Conservation (phyloP, 2,113 vertebrate species). For the Cynocephalus volans region DNA sequence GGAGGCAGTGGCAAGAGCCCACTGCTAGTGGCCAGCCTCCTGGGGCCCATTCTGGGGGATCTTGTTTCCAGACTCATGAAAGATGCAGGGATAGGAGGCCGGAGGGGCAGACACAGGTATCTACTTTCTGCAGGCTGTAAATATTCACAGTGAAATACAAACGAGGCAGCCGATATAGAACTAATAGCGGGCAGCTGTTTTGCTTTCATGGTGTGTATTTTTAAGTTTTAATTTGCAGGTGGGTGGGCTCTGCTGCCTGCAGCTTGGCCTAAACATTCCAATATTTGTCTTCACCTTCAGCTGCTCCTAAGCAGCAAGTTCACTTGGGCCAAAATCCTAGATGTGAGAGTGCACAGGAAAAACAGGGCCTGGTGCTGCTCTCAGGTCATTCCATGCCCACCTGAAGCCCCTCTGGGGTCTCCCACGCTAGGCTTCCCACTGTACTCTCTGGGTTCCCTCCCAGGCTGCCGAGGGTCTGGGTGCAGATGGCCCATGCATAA, state of each 20-base stretch:
- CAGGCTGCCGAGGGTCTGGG: background rate
- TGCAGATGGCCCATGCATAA: fast-evolving
- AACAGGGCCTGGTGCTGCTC: background rate
- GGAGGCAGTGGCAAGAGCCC: background rate
- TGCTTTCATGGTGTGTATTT: background rate
- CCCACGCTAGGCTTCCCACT: too few relatives aligned
- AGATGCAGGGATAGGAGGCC: conserved; percentile 38
- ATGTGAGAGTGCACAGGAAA: background rate
- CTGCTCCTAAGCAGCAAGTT: background rate
- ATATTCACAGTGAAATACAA: background rate
- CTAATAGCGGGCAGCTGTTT: background rate
- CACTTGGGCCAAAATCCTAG: background rate
- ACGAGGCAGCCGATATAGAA: background rate
- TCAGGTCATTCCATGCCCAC: background rate
- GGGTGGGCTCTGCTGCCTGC: background rate
- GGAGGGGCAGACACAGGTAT: background rate
- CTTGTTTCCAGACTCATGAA: conserved; percentile 69
- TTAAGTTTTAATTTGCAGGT: background rate
- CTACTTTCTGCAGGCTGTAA: background rate
- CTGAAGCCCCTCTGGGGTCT: background rate
- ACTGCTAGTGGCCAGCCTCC: background rate
- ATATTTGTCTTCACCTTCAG: background rate
- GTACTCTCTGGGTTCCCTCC: too few relatives aligned
- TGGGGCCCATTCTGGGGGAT: conserved; percentile 17
- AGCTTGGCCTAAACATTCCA: background rate